phyloP scores from a whole-genome alignment of 2,113 vertebrate genomes.

The Catagonus wagneri region DNA sequence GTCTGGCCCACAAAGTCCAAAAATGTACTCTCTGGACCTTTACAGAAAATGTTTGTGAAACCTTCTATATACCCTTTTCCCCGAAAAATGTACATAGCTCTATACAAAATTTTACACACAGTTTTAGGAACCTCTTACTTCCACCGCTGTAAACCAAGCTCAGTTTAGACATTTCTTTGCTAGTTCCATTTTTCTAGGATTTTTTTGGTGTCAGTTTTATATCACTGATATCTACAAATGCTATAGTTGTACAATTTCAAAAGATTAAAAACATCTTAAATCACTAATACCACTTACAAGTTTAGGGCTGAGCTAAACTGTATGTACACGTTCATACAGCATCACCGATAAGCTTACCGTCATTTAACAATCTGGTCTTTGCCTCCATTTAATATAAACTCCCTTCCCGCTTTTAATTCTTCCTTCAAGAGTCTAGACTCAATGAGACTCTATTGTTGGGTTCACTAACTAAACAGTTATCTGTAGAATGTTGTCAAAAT shows the following conservation, averaged over 20 bases:
- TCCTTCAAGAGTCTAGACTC: background rate
- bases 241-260: background rate
- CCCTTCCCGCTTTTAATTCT: background rate
- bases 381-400: background rate
- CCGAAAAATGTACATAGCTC: background rate
- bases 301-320: background rate
- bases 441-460: background rate
- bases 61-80: background rate
- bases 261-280: background rate
- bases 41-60: background rate
- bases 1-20: background rate
- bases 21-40: background rate
- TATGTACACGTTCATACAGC: background rate
- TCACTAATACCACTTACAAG: background rate
- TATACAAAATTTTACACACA: background rate
- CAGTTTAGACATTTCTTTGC: background rate
- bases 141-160: background rate
- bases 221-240: background rate
- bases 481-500: background rate
- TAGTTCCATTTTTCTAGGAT: slow-evolving; percentile 19
- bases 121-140: background rate
- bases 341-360: background rate
- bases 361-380: background rate
- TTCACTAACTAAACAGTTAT: background rate
- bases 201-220: background rate